Base-by-base conservation (phyloP, 2,797 vertebrate species). In the Danio jaintianensis region DNA sequence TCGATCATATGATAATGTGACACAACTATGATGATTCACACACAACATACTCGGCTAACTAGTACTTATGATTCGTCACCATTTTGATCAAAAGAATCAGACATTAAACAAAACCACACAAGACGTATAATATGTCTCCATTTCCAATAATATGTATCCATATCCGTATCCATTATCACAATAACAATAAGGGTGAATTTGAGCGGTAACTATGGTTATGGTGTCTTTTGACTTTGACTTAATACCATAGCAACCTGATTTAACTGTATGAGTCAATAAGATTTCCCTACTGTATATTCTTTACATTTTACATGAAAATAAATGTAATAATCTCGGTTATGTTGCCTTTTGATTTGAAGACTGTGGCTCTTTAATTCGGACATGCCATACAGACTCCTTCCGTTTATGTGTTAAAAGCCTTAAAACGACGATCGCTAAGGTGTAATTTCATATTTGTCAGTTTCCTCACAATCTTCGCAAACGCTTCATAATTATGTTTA, bases 181-280 rank as follows among this genome's bases (percentile, higher is more conserved):
- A 20, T 6, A 52, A 8, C 2, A 40, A 20, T 42, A 40, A 12
- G 0, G 0, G 15, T 2, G 47, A 7, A 11, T 64, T 63, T 22
- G 13, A 18, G 61, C 73, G 73, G 59, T 10, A 63, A 64, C n/a
- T n/a, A 40, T 62, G 11, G 15, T 61, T 50, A 53, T 50, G 45
- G 4, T 40, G 20, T 7, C 12, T 20, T 38, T 62, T 63, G 47
- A 38, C 4, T 38, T 22, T 6, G 10, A 42, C 13, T 48, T 62
- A 70, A 13, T 20, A 6, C 4, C 16, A 3, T 18, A 40, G 10
- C 16, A 75, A 75, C 29, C 4, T 50, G 4, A 40, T 48, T 38
- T 18, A 61, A 9, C 9, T 8, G 45, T 15, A 9, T 15, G 7
- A 20, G 15, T 0, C 7, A 63, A 29, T 20, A 1, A 7, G 6